These are phyloP conservation scores for Ancistrus triradiatus DNA, from an alignment of 2,113 vertebrate genomes.

Conservation along the genomic window DNA sequence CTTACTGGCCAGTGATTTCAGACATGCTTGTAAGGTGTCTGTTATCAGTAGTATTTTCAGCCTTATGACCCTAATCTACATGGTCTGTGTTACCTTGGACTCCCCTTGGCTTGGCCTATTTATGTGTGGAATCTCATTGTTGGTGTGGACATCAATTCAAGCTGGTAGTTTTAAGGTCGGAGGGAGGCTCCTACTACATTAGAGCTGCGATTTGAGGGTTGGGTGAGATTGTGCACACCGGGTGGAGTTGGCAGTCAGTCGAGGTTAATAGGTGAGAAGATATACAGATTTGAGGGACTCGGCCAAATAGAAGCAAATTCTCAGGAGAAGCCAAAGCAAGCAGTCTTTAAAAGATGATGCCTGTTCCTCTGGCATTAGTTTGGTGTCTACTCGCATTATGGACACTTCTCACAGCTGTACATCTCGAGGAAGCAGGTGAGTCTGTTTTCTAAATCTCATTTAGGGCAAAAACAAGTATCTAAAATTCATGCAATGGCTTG, in stretches of 20 bases:
- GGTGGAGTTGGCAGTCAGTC: constrained; percentile 55
- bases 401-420: constrained; percentile 45
- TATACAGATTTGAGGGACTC: constrained; percentile 46
- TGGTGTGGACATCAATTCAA: constrained; percentile 62
- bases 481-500: no score
- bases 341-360: constrained; percentile 57
- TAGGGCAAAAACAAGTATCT: no score
- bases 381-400: constrained; percentile 56
- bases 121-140: constrained; percentile 70
- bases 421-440: constrained; percentile 60
- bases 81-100: constrained; percentile 59
- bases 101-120: constrained; percentile 58
- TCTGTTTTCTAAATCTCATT: background rate
- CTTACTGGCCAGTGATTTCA: constrained; percentile 46
- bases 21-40: constrained; percentile 59
- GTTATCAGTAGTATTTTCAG: constrained; percentile 48
- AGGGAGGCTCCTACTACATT: constrained; percentile 60
- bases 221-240: constrained; percentile 40
- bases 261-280: constrained; percentile 46
- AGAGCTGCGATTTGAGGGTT: constrained; percentile 53
- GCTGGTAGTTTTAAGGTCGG: constrained; percentile 64
- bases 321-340: constrained; percentile 1
- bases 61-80: constrained; percentile 45
- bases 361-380: constrained; percentile 45
- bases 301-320: constrained; percentile 37